Percentiles rank a stretch among this genome's conserved stretches.
Conservation (phyloP, 2,888 invertebrate species). For the Drosophila anomelani region DNA sequence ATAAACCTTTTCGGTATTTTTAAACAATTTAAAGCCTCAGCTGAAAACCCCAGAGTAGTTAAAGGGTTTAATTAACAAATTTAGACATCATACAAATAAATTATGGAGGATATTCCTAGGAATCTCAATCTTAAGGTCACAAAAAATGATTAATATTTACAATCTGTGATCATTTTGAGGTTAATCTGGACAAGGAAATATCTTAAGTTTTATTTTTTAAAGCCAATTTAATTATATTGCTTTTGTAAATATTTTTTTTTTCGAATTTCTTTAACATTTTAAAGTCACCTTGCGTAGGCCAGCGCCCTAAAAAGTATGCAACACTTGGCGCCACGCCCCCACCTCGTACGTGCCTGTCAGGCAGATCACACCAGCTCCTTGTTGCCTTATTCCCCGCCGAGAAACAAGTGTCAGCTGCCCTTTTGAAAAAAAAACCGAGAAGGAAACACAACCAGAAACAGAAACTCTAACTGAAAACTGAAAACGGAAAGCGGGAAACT, state of each 20-base stretch:
- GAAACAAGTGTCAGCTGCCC: constrained; percentile 59
- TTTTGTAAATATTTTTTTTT: neutral
- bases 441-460: constrained; percentile 24
- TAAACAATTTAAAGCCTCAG: neutral
- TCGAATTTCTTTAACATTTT: constrained; percentile 4
- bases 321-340: constrained; percentile 54
- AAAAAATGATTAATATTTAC: neutral
- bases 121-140: neutral
- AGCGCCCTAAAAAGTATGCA: constrained; percentile 51
- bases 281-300: constrained; percentile 53
- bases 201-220: neutral
- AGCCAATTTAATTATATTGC: neutral
- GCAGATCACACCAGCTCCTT: constrained; percentile 16
- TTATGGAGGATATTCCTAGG: neutral
- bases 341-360: constrained; percentile 37
- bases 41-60: neutral
- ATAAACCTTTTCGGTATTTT: neutral
- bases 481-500: constrained; percentile 25
- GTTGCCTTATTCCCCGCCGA: neutral
- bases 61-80: neutral
- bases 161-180: neutral
- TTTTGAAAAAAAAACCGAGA: constrained; percentile 7
- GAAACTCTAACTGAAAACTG: constrained; percentile 26
- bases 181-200: neutral
- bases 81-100: too few relatives aligned